These are phyloP conservation scores for Diaprepes abbreviatus DNA, from an alignment of 2,888 invertebrate species.

Conservation along the genomic window DNA sequence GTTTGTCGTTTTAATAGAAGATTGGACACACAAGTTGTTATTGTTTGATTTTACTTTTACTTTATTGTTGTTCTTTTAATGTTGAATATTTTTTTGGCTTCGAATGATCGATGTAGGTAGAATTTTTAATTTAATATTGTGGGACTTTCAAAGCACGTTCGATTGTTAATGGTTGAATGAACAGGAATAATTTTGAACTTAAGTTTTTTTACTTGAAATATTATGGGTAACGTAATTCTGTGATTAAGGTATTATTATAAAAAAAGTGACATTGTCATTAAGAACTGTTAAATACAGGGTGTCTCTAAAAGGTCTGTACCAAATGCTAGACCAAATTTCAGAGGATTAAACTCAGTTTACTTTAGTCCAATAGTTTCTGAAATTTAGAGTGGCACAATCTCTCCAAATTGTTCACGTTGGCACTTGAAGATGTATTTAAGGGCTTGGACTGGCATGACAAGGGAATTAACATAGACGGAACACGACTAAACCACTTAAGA, in stretches of 20 bases:
- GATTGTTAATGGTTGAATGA: slow-evolving; percentile 12
- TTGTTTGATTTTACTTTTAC: slow-evolving; percentile 24
- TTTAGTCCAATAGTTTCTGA: too few species aligned
- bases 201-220: slow-evolving; percentile 3
- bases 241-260: not conserved
- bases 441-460: too few species aligned
- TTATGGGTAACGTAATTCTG: not conserved
- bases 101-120: slow-evolving; percentile 11
- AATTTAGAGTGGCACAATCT: too few species aligned
- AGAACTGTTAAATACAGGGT: too few species aligned
- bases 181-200: slow-evolving; percentile 9
- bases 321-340: too few species aligned
- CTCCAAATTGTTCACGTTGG: too few species aligned
- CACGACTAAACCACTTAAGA: too few species aligned
- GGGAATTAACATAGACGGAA: too few species aligned
- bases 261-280: not conserved
- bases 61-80: slow-evolving; percentile 9
- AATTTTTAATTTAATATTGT: slow-evolving; percentile 23
- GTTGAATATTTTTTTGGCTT: slow-evolving; percentile 9
- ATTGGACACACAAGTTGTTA: slow-evolving; percentile 40
- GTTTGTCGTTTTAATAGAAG: slow-evolving; percentile 32
- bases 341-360: too few species aligned
- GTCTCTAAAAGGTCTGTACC: too few species aligned
- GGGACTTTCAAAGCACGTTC: slow-evolving; percentile 4
- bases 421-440: too few species aligned